Evolutionary conservation across 2,797 vertebrate genomes (phyloP).

Genomic region (Phoebastria nigripes): DNA sequence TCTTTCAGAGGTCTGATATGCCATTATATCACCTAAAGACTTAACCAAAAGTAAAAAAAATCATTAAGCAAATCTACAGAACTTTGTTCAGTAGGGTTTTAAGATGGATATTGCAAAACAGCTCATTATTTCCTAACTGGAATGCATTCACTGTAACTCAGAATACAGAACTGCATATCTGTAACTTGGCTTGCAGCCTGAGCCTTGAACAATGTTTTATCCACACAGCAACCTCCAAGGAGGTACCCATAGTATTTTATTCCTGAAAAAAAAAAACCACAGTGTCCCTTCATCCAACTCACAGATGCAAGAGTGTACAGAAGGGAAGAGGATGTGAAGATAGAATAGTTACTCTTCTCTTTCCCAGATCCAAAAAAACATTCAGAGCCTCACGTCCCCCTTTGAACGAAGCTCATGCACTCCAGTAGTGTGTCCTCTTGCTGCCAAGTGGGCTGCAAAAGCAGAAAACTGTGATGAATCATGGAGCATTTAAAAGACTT

Average conservation of each 20-base stretch:
- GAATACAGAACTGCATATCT: background rate
- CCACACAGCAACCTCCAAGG: background rate
- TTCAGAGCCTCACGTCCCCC: background rate
- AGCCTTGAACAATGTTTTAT: background rate
- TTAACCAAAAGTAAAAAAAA: background rate
- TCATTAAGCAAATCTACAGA: background rate
- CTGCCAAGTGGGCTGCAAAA: background rate
- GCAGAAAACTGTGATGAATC: background rate
- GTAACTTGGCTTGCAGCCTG: background rate
- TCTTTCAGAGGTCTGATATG: background rate
- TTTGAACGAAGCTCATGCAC: background rate
- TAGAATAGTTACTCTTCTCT: background rate
- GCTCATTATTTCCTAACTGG: background rate
- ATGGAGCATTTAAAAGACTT: background rate
- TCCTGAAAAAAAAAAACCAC: background rate
- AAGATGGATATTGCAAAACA: background rate
- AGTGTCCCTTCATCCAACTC: background rate
- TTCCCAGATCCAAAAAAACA: background rate
- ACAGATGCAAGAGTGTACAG: background rate
- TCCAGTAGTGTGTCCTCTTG: accelerated
- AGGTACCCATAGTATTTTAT: background rate
- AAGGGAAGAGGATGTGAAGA: background rate
- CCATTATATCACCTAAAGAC: background rate
- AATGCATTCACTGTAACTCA: background rate
- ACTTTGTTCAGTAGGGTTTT: background rate